Evolutionary conservation across 2,797 vertebrate genomes (phyloP).

Genomic region (Ispidina picta): DNA sequence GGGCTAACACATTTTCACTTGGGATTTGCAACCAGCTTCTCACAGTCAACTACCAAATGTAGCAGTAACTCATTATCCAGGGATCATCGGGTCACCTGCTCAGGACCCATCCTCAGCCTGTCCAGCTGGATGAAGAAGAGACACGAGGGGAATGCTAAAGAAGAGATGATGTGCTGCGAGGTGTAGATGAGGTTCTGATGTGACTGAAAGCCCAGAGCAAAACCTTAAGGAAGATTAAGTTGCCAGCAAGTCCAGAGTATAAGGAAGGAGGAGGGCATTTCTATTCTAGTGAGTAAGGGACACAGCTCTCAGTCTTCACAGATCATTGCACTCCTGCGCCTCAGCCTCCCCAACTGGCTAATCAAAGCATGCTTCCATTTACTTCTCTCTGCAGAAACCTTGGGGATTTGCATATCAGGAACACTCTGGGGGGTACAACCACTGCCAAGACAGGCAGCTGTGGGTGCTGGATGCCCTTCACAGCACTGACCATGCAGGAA

Average conservation of each 20-base stretch:
- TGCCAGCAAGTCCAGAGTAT: not conserved
- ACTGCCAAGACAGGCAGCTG: not conserved
- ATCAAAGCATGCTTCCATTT: not conserved
- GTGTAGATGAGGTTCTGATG: not conserved
- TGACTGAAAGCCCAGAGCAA: not conserved
- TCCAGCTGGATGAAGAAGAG: not conserved
- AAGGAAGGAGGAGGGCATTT: not conserved
- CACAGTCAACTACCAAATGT: not conserved
- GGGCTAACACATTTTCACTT: not conserved
- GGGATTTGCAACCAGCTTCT: not conserved
- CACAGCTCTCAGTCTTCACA: not conserved
- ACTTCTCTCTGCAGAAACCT: not conserved
- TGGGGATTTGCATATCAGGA: not conserved
- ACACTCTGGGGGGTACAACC: rapidly evolving
- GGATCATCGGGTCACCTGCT: not conserved
- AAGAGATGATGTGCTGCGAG: rapidly evolving
- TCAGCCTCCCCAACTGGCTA: not conserved
- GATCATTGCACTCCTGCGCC: not conserved
- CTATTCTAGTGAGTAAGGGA: not conserved
- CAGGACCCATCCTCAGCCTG: not conserved
- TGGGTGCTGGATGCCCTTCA: not conserved
- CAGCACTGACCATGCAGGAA: not conserved
- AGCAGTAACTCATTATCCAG: not conserved
- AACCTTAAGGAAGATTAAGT: not conserved
- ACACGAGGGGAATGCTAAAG: not conserved